These are phyloP conservation scores for Philereme vetulata DNA, from an alignment of 2,888 invertebrate species.

Conservation along the genomic window DNA sequence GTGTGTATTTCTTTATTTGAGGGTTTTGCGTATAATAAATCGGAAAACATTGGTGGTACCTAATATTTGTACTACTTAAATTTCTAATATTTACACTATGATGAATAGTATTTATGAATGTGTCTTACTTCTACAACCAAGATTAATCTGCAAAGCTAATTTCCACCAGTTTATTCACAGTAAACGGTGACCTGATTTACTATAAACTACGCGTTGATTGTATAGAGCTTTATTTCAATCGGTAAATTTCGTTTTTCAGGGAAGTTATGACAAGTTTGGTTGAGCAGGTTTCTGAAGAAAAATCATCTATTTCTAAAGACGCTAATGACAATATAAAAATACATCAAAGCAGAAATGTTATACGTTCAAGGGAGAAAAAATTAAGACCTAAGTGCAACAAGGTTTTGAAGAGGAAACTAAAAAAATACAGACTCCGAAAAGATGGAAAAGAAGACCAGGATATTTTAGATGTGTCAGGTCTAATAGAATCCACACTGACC, in stretches of 20 bases:
- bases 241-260: slow-evolving; percentile 49
- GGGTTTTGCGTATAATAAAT: not conserved
- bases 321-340: slow-evolving; percentile 36
- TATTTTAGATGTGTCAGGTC: slow-evolving; percentile 69
- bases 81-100: too few relatives aligned
- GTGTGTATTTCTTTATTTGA: slow-evolving; percentile 42
- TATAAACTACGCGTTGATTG: not conserved
- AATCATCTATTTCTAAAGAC: slow-evolving; percentile 31
- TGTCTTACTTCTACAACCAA: too few relatives aligned
- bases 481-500: slow-evolving; percentile 55
- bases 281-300: slow-evolving; percentile 42
- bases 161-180: not conserved
- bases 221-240: slow-evolving; percentile 10
- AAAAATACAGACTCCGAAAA: slow-evolving; percentile 69
- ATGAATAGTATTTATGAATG: too few relatives aligned
- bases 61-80: too few relatives aligned
- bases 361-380: slow-evolving; percentile 59
- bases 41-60: not conserved
- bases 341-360: slow-evolving; percentile 44
- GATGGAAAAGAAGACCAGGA: slow-evolving; percentile 76
- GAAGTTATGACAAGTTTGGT: slow-evolving; percentile 68
- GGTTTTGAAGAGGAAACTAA: slow-evolving; percentile 65
- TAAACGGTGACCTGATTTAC: not conserved
- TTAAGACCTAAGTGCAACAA: slow-evolving; percentile 60
- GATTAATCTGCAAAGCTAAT: too few relatives aligned